Base-by-base conservation (phyloP, 2,797 vertebrate species). In the Coilia nasus region DNA sequence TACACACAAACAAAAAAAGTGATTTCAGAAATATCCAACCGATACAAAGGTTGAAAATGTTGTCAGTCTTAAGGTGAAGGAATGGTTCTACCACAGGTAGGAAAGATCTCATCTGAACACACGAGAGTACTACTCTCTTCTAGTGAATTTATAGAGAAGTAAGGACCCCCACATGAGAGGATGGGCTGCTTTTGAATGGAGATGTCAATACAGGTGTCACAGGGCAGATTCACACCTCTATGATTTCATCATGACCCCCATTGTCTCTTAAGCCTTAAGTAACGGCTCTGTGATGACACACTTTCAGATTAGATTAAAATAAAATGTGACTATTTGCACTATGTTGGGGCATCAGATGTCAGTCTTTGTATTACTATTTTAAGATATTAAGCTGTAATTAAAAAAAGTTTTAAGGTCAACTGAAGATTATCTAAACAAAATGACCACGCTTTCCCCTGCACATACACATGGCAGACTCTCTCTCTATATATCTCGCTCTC, bases 21-120 rank as follows among this genome's bases (percentile, higher is more conserved):
- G 59, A 81, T 35, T 80, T 75, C 84, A 78, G 7, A 21, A 21
- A 78, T 31, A 44, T 19, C 71, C 71, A 78, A 78, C 35, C 15
- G 12, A 25, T 64, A 35, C 19, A 17, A 44, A 78, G 9, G 15
- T 31, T 75, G 81, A 56, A 60, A 31, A 83, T 12, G 82, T 78
- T 46, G 57, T 35, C 31, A 25, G 6, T 17, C 67, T 31, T 17
- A 19, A 35, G 19, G 1, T 41, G 67, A 35, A 14, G 19, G 31
- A 75, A 2, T 5, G 6, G 62, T 2, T 44, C 1, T 75, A 75
- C 71, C 71, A 78, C 71, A 3, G 71, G 71, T 41, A 78, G 0
- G 19, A 44, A 2, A 41, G 71, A 78, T 44, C 71, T 44, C 71
- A 78, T 78, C 1, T 31, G 28, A 31, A 17, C 64, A 31, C 14